phyloP scores from a whole-genome alignment of 2,113 vertebrate genomes.

The Hippolais icterina region DNA sequence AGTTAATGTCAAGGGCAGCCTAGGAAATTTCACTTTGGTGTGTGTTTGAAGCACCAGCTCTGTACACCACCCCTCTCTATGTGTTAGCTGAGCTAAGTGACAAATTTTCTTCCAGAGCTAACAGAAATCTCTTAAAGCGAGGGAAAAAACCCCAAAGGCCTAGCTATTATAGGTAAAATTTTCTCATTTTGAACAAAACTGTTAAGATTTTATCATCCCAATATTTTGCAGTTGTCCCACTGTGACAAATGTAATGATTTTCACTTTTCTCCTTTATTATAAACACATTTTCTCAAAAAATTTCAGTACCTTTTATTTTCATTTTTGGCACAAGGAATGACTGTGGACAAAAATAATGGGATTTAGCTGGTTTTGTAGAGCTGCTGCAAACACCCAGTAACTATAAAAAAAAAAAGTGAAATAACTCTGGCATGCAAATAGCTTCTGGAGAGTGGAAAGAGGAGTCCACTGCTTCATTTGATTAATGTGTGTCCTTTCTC shows the following conservation, averaged over 20 bases:
- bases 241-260: background rate
- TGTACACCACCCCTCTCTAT: background rate
- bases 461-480: background rate
- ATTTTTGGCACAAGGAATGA: background rate
- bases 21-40: background rate
- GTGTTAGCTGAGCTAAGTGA: background rate
- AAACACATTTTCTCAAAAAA: background rate
- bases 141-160: background rate
- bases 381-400: background rate
- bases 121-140: background rate
- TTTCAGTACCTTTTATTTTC: background rate
- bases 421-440: background rate
- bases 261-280: background rate
- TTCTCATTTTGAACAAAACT: background rate
- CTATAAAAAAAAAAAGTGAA: background rate
- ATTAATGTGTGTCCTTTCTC: background rate
- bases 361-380: background rate
- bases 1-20: background rate
- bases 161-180: background rate
- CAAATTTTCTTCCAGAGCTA: background rate
- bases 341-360: background rate
- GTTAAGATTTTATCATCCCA: background rate
- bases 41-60: background rate
- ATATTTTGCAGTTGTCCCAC: background rate
- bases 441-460: background rate